Base-by-base conservation (phyloP, 2,113 vertebrate species). In the Microtus ochrogaster region DNA sequence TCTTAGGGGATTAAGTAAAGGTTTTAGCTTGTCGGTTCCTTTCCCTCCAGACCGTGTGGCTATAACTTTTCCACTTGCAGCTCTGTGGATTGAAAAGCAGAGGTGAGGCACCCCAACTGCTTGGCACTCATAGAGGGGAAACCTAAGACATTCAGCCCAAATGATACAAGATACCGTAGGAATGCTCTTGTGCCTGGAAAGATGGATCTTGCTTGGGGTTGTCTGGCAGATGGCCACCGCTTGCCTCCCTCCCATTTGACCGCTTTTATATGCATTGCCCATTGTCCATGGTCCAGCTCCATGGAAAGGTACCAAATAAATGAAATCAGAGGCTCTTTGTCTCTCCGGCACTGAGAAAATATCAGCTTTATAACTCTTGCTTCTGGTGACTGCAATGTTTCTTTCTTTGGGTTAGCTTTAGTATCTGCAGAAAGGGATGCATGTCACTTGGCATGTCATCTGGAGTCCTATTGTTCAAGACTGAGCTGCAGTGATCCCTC, bases 31-130 rank as follows among this genome's bases (percentile, higher is more conserved):
- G 55, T 16, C 65, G 44, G 10, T 70, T 55, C 61, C 30, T 92
- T 72, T 86, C 74, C 49, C 70, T 89, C 77, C 44, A 84, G 79
- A 84, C 49, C 7, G 3, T 2, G 12, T 14, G 70, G 88, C 65
- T 89, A 77, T 90, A 83, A 77, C 63, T 94, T 94, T 74, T 66
- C 72, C 66, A 84, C 44, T 85, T 88, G 73, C 0, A 49, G 47
- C 30, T 91, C 36, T 95, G 78, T 49, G 78, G 79, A 79, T 3
- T 58, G 68, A 65, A 94, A 88, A 92, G 89, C 66, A 94, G 83
- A 83, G 78, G 52, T 36, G 36, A 89, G 66, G 41, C 74, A 63
- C 28, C 12, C 76, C 55, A 88, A 81, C 76, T 39, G 33, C 41
- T 70, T 61, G 90, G 81, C 79, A 72, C 24, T 61, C 26, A 44